phyloP scores from a whole-genome alignment of 2,113 vertebrate genomes.

The Poicephalus meyeri region DNA sequence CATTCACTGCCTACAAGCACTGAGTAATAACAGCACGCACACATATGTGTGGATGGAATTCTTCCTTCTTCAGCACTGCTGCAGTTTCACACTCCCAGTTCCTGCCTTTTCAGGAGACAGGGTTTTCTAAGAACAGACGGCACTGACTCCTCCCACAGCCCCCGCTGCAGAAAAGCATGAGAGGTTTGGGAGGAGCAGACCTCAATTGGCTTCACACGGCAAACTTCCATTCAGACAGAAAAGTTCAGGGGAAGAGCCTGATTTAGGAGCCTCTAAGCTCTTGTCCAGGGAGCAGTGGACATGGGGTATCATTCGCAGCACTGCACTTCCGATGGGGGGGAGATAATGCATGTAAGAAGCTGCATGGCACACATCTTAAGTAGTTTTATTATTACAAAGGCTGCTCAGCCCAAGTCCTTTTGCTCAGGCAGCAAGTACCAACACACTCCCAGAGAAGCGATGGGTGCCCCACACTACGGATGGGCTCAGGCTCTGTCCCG shows the following conservation, averaged over 20 bases:
- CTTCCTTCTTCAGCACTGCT: background rate
- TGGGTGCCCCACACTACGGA: background rate
- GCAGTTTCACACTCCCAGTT: background rate
- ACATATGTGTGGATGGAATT: accelerated
- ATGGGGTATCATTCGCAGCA: accelerated
- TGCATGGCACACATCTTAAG: background rate
- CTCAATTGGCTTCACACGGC: background rate
- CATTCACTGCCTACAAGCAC: background rate
- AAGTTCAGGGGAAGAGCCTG: background rate
- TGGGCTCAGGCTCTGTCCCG: background rate
- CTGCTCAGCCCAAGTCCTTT: background rate
- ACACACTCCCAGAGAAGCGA: background rate
- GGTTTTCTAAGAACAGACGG: background rate
- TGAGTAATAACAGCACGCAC: background rate
- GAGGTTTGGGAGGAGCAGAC: background rate
- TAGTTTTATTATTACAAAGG: background rate
- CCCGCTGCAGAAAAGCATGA: background rate
- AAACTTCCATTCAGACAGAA: background rate
- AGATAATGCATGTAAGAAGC: accelerated
- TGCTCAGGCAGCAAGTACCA: background rate
- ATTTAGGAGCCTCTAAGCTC: background rate
- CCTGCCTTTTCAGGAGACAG: background rate
- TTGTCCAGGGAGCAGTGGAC: background rate
- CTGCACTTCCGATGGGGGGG: accelerated
- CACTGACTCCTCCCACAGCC: background rate